Evolutionary conservation across 2,888 invertebrate species (phyloP).

Genomic region (Metallyticus violacea): DNA sequence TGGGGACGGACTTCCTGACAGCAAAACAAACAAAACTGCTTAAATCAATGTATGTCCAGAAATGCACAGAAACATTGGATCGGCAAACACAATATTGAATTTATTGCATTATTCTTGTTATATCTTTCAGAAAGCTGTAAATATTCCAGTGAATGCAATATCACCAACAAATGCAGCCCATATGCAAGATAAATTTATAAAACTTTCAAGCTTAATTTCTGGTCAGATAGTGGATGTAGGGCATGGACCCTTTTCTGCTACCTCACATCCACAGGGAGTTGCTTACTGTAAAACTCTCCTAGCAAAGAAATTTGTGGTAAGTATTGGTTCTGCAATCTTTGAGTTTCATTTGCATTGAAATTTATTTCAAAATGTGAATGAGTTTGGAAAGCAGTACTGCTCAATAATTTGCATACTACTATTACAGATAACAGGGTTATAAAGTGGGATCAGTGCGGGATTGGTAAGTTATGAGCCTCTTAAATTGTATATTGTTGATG

Average conservation of each 20-base stretch:
- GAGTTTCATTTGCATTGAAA: background rate
- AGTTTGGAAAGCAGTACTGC: no score
- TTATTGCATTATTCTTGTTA: no score
- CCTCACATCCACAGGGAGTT: conserved; percentile 71
- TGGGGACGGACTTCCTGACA: no score
- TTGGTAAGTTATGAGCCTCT: no score
- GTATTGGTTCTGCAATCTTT: conserved; percentile 36
- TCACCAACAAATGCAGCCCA: conserved; percentile 73
- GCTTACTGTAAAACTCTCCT: conserved; percentile 64
- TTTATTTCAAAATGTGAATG: background rate
- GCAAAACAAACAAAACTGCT: no score
- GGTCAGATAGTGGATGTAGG: conserved; percentile 66
- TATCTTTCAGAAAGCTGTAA: conserved; percentile 74
- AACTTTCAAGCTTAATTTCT: conserved; percentile 65
- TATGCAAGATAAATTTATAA: conserved; percentile 71
- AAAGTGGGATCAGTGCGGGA: no score
- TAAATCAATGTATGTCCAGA: no score
- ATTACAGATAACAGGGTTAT: no score
- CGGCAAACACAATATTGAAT: no score
- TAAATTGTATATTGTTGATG: no score
- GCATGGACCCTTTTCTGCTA: conserved; percentile 56
- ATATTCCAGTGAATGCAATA: conserved; percentile 83
- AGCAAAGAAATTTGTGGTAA: conserved; percentile 69
- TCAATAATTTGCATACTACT: no score
- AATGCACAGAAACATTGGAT: no score